Evolutionary conservation across 2,888 invertebrate species (phyloP).

Genomic region (Troides helena): DNA sequence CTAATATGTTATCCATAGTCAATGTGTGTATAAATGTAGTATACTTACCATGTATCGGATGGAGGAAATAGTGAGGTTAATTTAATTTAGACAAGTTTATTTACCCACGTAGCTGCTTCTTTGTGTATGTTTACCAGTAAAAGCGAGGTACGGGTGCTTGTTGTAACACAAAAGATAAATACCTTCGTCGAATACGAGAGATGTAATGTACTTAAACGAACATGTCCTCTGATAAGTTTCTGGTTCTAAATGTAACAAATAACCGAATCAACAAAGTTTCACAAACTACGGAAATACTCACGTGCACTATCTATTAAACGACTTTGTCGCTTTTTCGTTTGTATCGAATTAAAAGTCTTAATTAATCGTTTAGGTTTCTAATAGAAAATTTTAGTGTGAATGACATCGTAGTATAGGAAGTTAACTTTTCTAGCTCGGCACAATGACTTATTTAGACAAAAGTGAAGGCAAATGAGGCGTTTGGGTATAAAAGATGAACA

Average conservation of each 20-base stretch:
- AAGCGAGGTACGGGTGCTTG: conserved; percentile 48
- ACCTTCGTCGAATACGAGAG: conserved; percentile 62
- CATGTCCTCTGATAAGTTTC: conserved; percentile 63
- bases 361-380: conserved; percentile 11
- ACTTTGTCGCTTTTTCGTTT: conserved; percentile 26
- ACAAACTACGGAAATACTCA: conserved; percentile 46
- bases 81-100: conserved; percentile 63
- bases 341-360: conserved; percentile 34
- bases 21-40: conserved; percentile 37
- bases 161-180: conserved; percentile 74
- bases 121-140: conserved; percentile 59
- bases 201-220: conserved; percentile 72
- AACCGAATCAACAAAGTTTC: conserved; percentile 66
- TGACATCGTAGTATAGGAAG: conserved; percentile 49
- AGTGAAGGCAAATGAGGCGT: conserved; percentile 74
- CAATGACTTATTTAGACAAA: conserved; percentile 36
- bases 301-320: conserved; percentile 32
- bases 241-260: conserved; percentile 57
- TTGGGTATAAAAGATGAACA: conserved; percentile 75
- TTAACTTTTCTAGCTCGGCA: conserved; percentile 15
- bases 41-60: conserved; percentile 60
- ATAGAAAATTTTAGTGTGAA: conserved; percentile 37
- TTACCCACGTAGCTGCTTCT: conserved; percentile 66
- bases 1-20: not conserved
- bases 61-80: conserved; percentile 62